phyloP scores from a whole-genome alignment of 2,797 vertebrate genomes.

The Oreortyx pictus region DNA sequence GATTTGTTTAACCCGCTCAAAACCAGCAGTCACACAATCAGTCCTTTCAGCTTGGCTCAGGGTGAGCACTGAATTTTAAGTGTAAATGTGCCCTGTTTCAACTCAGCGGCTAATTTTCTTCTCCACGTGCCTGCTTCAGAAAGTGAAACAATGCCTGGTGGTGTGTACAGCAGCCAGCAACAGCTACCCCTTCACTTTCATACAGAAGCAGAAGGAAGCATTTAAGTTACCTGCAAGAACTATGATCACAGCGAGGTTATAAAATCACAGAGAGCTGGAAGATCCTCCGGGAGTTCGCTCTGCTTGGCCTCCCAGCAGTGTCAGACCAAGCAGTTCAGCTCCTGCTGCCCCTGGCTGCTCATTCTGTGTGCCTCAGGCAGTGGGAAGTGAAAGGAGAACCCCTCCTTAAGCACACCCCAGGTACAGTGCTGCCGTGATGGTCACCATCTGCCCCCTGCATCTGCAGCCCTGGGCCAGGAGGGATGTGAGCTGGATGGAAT shows the following conservation, averaged over 20 bases:
- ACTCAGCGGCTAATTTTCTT: background rate
- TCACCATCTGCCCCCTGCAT: background rate
- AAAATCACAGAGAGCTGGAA: background rate
- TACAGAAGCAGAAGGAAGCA: background rate
- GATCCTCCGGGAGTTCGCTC: slow-evolving; percentile 21
- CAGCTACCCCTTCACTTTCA: background rate
- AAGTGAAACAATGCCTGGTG: slow-evolving; percentile 29
- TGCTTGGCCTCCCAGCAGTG: slow-evolving; percentile 10
- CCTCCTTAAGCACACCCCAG: background rate
- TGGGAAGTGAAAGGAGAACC: background rate
- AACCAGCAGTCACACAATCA: background rate
- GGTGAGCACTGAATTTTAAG: background rate
- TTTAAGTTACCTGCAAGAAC: slow-evolving; percentile 39
- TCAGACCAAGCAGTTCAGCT: slow-evolving; percentile 22
- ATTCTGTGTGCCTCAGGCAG: background rate
- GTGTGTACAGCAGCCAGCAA: background rate
- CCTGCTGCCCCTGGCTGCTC: slow-evolving; percentile 33
- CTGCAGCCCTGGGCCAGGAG: background rate
- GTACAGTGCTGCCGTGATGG: background rate
- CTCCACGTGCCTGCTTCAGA: background rate
- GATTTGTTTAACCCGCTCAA: background rate
- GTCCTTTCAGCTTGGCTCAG: background rate
- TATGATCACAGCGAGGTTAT: slow-evolving; percentile 2
- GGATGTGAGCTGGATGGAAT: background rate
- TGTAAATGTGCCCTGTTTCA: background rate